These are phyloP conservation scores for Drosophila yakuba DNA, from an alignment of 1,140 invertebrate genomes.

Conservation along the genomic window DNA sequence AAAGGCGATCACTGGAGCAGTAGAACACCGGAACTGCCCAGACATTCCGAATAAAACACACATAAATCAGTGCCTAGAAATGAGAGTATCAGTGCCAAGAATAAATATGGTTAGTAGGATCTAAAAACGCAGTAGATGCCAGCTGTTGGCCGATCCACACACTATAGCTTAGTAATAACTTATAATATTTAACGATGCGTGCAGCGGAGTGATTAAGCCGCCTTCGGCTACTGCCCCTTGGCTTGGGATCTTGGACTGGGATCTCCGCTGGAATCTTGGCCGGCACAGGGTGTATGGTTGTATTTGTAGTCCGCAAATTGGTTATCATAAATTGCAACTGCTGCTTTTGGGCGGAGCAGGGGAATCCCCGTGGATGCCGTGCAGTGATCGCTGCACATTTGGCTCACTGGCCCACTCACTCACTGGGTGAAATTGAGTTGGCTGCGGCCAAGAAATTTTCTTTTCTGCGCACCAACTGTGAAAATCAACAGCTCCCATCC, in stretches of 20 bases:
- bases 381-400: constrained; percentile 70
- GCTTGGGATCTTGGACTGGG: constrained; percentile 5
- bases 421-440: constrained; percentile 82
- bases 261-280: constrained; percentile 13
- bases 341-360: constrained; percentile 2
- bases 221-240: constrained; percentile 30
- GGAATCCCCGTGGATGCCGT: constrained; percentile 42
- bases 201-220: constrained; percentile 57
- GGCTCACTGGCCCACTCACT: constrained; percentile 69
- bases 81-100: constrained; percentile 4
- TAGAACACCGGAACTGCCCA: constrained; percentile 31
- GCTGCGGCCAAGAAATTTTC: constrained; percentile 72
- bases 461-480: constrained; percentile 77
- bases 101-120: constrained; percentile 33
- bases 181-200: constrained; percentile 75
- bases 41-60: not conserved
- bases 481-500: constrained; percentile 48
- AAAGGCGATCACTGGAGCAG: constrained; percentile 19
- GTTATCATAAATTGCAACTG: constrained; percentile 46
- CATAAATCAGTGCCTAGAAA: constrained; percentile 13
- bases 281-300: constrained; percentile 33
- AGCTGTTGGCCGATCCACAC: constrained; percentile 16
- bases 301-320: constrained; percentile 42
- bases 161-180: constrained; percentile 17
- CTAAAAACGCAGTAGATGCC: constrained; percentile 3